Evolutionary conservation across 2,113 vertebrate species (phyloP).

Genomic region (Melospiza melodia): DNA sequence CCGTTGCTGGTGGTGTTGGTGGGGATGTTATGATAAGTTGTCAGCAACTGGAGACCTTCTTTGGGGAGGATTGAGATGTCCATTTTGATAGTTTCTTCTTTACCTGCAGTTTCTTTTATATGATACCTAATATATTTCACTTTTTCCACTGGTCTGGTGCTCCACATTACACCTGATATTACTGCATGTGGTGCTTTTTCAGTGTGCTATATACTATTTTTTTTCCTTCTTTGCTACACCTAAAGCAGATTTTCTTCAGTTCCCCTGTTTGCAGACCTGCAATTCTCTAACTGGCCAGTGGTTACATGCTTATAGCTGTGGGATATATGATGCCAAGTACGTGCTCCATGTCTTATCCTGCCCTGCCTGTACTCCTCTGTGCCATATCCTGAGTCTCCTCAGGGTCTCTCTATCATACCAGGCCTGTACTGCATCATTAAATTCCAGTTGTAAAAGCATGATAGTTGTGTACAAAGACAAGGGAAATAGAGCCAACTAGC

Average conservation of each 20-base stretch:
- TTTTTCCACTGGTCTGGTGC: not conserved
- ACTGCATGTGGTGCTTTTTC: not conserved
- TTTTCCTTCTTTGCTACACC: not conserved
- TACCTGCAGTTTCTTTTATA: not conserved
- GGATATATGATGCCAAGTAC: rapidly evolving
- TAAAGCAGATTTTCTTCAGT: not conserved
- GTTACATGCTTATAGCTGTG: not conserved
- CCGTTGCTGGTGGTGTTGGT: not conserved
- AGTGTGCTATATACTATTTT: not conserved
- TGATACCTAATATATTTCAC: not conserved
- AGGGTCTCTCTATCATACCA: not conserved
- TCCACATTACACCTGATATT: not conserved
- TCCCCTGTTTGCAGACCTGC: not conserved
- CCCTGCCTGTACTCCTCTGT: not conserved
- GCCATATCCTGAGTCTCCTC: not conserved
- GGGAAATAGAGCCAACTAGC: not conserved
- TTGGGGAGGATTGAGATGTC: not conserved
- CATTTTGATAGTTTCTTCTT: not conserved
- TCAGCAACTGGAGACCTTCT: not conserved
- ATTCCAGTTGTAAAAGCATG: not conserved
- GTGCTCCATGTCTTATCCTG: not conserved
- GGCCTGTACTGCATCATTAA: not conserved
- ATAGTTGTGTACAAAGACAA: not conserved
- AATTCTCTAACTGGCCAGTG: not conserved
- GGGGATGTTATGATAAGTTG: not conserved